Base-by-base conservation (phyloP, 2,113 vertebrate species). In the Ranitomeya variabilis region DNA sequence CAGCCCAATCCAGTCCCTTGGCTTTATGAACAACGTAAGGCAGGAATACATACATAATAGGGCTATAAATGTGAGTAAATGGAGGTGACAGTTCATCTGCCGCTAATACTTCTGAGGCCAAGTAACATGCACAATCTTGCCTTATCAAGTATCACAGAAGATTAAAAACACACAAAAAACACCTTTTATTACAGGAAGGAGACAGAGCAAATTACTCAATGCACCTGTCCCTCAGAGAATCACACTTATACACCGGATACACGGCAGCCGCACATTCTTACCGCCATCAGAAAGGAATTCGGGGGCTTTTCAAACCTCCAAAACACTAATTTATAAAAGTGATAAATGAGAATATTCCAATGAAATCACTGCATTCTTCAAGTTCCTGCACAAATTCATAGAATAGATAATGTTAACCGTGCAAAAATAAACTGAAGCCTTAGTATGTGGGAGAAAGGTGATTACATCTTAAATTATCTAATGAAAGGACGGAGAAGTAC, bases 141-240 rank as follows among this genome's bases (percentile, higher is more conserved):
- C 93, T 95, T 95, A 95, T 95, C 93, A 93, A 90, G 71, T 84
- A 92, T 91, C 80, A 89, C 87, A 92, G 91, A 94, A 89, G 92
- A 79, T 89, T 88, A 57, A 26, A 55, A 66, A 86, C 26, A 64
- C 12, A 69, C 64, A 66, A 83, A 83, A 83, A 84, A 90, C 90
- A 91, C 92, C 92, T 94, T 93, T 94, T 90, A 91, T 89, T 91
- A 93, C 91, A 94, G 92, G 92, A 95, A 94, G 92, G 94, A 92
- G 92, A 92, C 78, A 90, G 90, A 93, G 93, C 94, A 89, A 91
- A 94, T 85, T 90, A 67, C 82, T 87, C 91, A 95, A 93, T 90
- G 93, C 84, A 92, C 89, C 93, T 94, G 92, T 96, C 93, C 91
- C 93, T 92, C 55, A 92, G 90, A 89, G 92, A 90, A 91, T 91